phyloP scores from a whole-genome alignment of 2,888 invertebrate species.

The Ectobius pallidus region DNA sequence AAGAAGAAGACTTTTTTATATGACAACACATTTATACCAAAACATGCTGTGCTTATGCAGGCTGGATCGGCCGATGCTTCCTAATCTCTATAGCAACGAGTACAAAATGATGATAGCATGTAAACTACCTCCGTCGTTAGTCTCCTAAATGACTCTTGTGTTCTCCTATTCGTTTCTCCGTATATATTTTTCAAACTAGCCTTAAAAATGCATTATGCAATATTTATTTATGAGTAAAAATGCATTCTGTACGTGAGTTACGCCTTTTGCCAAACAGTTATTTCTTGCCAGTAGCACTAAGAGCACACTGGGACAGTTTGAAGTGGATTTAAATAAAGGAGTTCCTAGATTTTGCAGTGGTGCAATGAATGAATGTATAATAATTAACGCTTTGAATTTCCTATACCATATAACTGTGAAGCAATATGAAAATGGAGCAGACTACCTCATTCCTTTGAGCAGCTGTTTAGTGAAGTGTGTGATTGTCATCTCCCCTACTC shows the following conservation, averaged over 20 bases:
- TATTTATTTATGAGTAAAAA: conserved; percentile 16
- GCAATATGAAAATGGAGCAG: neutral
- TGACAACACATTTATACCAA: conserved; percentile 44
- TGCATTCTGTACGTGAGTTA: neutral
- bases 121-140: conserved; percentile 43
- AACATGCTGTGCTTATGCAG: conserved; percentile 40
- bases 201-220: neutral
- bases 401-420: neutral
- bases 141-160: conserved; percentile 14
- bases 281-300: neutral
- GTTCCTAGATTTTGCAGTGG: conserved; percentile 1
- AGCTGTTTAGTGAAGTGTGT: neutral
- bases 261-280: neutral
- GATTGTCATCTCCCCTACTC: no score
- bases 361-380: neutral
- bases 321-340: neutral
- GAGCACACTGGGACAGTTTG: no score
- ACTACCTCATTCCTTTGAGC: neutral
- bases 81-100: conserved; percentile 43
- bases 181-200: conserved; percentile 15
- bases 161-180: conserved; percentile 7
- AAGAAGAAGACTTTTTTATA: conserved; percentile 42
- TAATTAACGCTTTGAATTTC: no score
- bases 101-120: conserved; percentile 42
- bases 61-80: conserved; percentile 41